phyloP scores from a whole-genome alignment of 2,113 vertebrate genomes.

The Callocephalon fimbriatum region DNA sequence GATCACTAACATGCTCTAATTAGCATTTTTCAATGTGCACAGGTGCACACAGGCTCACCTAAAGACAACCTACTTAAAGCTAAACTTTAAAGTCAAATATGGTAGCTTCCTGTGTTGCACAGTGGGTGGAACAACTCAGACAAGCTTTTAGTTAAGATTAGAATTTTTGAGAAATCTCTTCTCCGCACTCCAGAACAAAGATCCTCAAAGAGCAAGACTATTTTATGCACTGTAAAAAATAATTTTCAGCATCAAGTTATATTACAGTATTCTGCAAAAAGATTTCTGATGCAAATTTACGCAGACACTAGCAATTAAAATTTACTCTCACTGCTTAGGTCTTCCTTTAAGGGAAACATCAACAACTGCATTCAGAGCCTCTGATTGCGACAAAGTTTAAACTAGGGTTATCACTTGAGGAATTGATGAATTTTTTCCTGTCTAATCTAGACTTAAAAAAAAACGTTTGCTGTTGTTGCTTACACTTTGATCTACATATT shows the following conservation, averaged over 20 bases:
- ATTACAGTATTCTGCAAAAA: background rate
- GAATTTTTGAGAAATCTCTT: background rate
- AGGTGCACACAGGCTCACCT: background rate
- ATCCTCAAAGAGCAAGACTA: background rate
- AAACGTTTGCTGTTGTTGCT: background rate
- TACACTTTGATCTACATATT: background rate
- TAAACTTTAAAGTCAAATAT: background rate
- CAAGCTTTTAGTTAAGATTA: background rate
- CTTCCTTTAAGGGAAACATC: background rate
- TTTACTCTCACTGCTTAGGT: background rate
- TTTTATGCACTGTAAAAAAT: background rate
- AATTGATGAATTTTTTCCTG: background rate
- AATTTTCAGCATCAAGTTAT: background rate
- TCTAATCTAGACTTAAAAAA: background rate
- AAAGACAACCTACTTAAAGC: background rate
- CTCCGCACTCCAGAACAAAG: background rate
- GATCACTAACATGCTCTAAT: background rate
- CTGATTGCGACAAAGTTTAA: background rate
- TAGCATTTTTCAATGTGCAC: background rate
- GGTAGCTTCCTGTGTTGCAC: background rate
- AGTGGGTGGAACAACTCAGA: background rate
- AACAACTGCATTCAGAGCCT: background rate
- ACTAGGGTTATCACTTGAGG: background rate
- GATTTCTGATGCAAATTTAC: background rate
- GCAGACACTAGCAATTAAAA: background rate